These are phyloP conservation scores for Brachyptera risi DNA, from an alignment of 2,888 invertebrate species.

Conservation along the genomic window DNA sequence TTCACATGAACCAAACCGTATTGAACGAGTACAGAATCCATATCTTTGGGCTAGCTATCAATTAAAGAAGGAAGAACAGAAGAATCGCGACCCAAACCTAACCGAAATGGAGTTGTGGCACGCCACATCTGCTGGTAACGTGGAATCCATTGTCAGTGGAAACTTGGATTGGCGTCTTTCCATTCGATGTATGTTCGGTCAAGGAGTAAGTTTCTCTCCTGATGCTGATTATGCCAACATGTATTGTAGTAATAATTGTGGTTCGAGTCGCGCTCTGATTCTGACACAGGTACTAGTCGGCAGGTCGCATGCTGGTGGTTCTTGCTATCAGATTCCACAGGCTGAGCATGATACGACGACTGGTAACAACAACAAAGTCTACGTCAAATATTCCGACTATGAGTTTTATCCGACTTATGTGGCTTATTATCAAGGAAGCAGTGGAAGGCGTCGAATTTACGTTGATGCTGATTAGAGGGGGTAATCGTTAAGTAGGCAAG, in stretches of 20 bases:
- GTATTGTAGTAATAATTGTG: constrained; percentile 18
- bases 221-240: constrained; percentile 30
- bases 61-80: constrained; percentile 29
- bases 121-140: constrained; percentile 26
- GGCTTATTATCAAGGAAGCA: constrained; percentile 31
- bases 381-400: constrained; percentile 43
- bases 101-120: constrained; percentile 29
- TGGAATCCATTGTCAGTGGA: constrained; percentile 13
- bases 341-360: constrained; percentile 39
- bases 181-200: constrained; percentile 26
- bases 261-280: constrained; percentile 39
- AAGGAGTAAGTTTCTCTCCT: constrained; percentile 32
- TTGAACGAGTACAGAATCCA: neutral
- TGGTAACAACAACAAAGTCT: constrained; percentile 38
- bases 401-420: constrained; percentile 44
- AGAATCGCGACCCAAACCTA: neutral
- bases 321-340: constrained; percentile 34
- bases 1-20: neutral
- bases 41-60: constrained; percentile 26
- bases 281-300: constrained; percentile 40
- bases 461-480: neutral
- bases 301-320: constrained; percentile 26
- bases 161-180: constrained; percentile 33
- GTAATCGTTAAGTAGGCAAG: no score
- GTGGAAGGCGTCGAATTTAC: neutral